These are phyloP conservation scores for Drosophila setifemur DNA, from an alignment of 1,140 invertebrate species.

Conservation along the genomic window DNA sequence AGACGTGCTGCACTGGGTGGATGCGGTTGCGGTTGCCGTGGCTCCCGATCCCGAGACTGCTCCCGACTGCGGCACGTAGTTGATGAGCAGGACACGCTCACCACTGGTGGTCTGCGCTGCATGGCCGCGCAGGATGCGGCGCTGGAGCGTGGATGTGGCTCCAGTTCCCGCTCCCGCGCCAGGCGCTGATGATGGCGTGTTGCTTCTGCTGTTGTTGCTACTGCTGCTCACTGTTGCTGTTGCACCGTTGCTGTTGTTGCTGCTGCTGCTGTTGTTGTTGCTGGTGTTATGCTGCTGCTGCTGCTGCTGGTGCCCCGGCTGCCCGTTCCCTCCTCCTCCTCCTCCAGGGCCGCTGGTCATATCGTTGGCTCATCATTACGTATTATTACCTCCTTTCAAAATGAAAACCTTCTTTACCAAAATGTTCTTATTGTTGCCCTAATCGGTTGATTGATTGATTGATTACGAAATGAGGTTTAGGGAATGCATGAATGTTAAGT, in stretches of 20 bases:
- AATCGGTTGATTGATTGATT: slow-evolving; percentile 23
- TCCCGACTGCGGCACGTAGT: slow-evolving; percentile 69
- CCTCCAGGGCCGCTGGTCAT: slow-evolving; percentile 81
- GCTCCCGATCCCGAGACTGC: slow-evolving; percentile 37
- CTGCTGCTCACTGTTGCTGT: slow-evolving; percentile 40
- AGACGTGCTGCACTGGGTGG: slow-evolving; percentile 30
- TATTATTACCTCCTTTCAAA: slow-evolving; percentile 82
- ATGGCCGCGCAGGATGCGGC: slow-evolving; percentile 73
- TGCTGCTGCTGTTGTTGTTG: slow-evolving; percentile 37
- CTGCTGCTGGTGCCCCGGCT: slow-evolving; percentile 41
- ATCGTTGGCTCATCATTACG: slow-evolving; percentile 83
- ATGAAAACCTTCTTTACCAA: slow-evolving; percentile 83
- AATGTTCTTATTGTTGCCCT: slow-evolving; percentile 83
- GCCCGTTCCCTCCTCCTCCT: slow-evolving; percentile 62
- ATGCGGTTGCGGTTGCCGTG: slow-evolving; percentile 30
- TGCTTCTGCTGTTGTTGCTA: slow-evolving; percentile 43
- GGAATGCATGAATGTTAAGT: slow-evolving; percentile 22
- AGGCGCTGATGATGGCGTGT: slow-evolving; percentile 38
- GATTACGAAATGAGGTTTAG: slow-evolving; percentile 4
- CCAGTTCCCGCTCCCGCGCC: slow-evolving; percentile 17
- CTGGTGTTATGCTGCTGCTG: slow-evolving; percentile 32
- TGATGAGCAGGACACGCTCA: slow-evolving; percentile 78
- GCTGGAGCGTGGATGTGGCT: slow-evolving; percentile 46
- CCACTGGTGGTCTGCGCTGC: slow-evolving; percentile 76
- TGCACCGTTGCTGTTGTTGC: slow-evolving; percentile 32